Conservation (phyloP, 2,888 invertebrate species). For the Priocnemis perturbator region DNA sequence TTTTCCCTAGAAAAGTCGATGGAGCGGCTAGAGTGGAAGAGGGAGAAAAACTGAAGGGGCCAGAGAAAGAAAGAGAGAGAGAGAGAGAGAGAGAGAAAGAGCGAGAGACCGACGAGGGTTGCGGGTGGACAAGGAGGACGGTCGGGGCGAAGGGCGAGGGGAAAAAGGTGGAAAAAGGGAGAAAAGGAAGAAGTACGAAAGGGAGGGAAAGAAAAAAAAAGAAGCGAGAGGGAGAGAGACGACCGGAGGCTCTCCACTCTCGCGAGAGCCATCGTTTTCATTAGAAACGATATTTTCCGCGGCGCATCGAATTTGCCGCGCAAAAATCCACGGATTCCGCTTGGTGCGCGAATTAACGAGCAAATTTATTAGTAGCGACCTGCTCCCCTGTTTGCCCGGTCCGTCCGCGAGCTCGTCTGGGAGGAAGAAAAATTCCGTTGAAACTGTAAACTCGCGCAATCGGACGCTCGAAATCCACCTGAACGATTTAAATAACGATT, state of each 20-base stretch:
- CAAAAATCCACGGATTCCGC: not conserved
- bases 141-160: not conserved
- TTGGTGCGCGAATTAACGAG: too few species aligned
- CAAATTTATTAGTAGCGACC: too few species aligned
- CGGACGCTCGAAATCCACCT: too few species aligned
- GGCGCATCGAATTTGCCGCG: constrained; percentile 6
- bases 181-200: constrained; percentile 19
- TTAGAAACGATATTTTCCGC: constrained; percentile 35
- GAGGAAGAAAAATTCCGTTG: too few species aligned
- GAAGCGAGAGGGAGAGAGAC: constrained; percentile 21
- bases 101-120: not conserved
- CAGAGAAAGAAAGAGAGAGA: constrained; percentile 1
- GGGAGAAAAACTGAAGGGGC: constrained; percentile 21
- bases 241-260: constrained; percentile 34
- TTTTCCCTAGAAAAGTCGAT: constrained; percentile 46
- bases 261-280: constrained; percentile 50
- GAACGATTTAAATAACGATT: too few species aligned
- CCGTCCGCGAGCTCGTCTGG: too few species aligned
- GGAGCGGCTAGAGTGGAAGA: constrained; percentile 33
- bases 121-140: not conserved
- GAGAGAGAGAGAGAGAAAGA: constrained; percentile 19
- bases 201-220: constrained; percentile 12
- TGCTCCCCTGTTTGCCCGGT: too few species aligned
- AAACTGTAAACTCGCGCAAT: too few species aligned
- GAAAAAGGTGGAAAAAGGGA: constrained; percentile 2